These are phyloP conservation scores for Eledona agricola DNA, from an alignment of 2,888 invertebrate genomes.

Conservation along the genomic window DNA sequence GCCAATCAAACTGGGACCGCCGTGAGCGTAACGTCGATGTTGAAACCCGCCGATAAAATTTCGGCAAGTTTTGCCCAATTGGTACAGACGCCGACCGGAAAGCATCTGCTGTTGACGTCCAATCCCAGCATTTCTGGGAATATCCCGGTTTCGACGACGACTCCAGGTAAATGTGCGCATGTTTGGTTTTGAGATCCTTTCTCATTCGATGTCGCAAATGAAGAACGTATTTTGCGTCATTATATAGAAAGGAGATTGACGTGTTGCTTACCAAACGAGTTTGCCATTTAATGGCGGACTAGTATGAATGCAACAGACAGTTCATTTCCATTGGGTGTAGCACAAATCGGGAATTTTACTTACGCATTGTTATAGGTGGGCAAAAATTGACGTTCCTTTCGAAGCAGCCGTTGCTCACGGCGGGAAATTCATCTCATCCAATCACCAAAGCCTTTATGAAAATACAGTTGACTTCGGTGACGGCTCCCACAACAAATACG, in stretches of 20 bases:
- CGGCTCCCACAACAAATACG: slow-evolving; percentile 50
- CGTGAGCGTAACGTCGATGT: slow-evolving; percentile 54
- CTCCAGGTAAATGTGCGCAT: slow-evolving; percentile 47
- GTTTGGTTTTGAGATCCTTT: slow-evolving; percentile 32
- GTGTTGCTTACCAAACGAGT: slow-evolving; percentile 36
- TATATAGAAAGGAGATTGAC: slow-evolving; percentile 40
- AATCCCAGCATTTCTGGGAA: slow-evolving; percentile 59
- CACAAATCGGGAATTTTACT: too few species aligned
- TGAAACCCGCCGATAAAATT: slow-evolving; percentile 57
- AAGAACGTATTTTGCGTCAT: slow-evolving; percentile 15
- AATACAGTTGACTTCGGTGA: slow-evolving; percentile 59
- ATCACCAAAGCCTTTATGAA: slow-evolving; percentile 60
- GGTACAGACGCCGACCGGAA: slow-evolving; percentile 76
- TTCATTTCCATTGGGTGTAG: too few species aligned
- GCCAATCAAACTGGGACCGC: slow-evolving; percentile 49
- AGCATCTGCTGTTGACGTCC: slow-evolving; percentile 73
- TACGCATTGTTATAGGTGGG: slow-evolving; percentile 62
- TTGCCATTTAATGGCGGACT: slow-evolving; percentile 3
- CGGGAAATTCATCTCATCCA: slow-evolving; percentile 53
- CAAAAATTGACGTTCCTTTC: slow-evolving; percentile 69
- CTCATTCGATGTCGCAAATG: slow-evolving; percentile 36
- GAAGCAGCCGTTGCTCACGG: slow-evolving; percentile 63
- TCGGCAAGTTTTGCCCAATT: slow-evolving; percentile 69
- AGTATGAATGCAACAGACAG: slow-evolving; percentile 41
- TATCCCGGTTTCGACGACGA: slow-evolving; percentile 57